Evolutionary conservation across 2,797 vertebrate genomes (phyloP).

Genomic region (Caiman crocodilus): DNA sequence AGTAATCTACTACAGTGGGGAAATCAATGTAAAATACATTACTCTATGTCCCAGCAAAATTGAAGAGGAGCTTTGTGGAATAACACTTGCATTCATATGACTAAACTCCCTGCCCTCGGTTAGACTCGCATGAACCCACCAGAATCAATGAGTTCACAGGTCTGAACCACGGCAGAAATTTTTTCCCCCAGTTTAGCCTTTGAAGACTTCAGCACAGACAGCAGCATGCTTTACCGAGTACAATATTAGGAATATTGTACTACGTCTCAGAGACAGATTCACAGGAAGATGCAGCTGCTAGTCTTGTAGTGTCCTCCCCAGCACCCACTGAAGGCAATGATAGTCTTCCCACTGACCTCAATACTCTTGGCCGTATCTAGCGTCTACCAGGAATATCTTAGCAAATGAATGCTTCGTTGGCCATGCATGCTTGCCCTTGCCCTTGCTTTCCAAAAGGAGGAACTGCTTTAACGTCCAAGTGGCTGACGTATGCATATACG

Average conservation of each 20-base stretch:
- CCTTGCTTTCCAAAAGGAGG: neutral
- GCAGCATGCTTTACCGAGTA: conserved; percentile 34
- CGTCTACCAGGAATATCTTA: fast-evolving
- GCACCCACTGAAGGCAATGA: neutral
- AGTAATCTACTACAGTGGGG: conserved; percentile 65
- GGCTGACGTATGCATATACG: neutral
- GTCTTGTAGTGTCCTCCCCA: neutral
- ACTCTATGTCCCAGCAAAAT: conserved; percentile 59
- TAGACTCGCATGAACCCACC: neutral
- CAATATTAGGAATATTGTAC: neutral
- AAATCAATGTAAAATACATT: conserved; percentile 75
- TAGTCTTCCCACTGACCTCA: neutral
- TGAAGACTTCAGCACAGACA: conserved; percentile 11
- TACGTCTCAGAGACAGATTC: neutral
- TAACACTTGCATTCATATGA: conserved; percentile 6
- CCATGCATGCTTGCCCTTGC: fast-evolving
- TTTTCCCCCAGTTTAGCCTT: neutral
- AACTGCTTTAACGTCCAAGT: neutral
- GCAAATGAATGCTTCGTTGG: neutral
- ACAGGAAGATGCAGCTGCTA: neutral
- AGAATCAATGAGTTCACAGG: neutral
- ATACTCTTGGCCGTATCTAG: fast-evolving
- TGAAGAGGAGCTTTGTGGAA: conserved; percentile 26
- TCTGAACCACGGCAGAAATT: neutral
- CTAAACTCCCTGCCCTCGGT: conserved; percentile 24